Percentiles rank a stretch among this genome's conserved stretches.
Evolutionary conservation across 2,797 vertebrate species (phyloP).

Genomic region (Apogon hyalosoma): DNA sequence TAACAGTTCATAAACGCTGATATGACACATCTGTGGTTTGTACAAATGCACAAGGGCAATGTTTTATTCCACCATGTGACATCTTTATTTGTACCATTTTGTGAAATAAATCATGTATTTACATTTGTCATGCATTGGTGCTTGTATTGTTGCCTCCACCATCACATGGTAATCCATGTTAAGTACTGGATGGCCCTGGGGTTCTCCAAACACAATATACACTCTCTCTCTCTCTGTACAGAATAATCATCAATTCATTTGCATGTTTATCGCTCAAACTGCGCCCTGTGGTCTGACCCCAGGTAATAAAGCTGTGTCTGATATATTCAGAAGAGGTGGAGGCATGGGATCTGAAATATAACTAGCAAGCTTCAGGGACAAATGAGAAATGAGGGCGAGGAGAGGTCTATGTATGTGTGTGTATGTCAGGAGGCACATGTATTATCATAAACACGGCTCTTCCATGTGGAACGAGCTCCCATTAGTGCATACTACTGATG

Average conservation of each 20-base stretch:
- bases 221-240: slow-evolving; percentile 33
- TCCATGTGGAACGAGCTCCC: slow-evolving; percentile 30
- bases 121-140: slow-evolving; percentile 16
- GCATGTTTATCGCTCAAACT: slow-evolving; percentile 56
- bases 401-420: background rate
- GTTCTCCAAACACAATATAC: slow-evolving; percentile 22
- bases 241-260: slow-evolving; percentile 58
- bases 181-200: slow-evolving; percentile 7
- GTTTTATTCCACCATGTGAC: too few species aligned
- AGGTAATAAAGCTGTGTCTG: slow-evolving; percentile 58
- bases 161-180: slow-evolving; percentile 46
- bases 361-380: background rate
- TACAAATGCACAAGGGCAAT: too few species aligned
- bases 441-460: slow-evolving; percentile 22
- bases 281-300: slow-evolving; percentile 46
- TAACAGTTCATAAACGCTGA: too few species aligned
- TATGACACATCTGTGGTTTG: too few species aligned
- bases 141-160: slow-evolving; percentile 12
- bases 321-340: slow-evolving; percentile 37
- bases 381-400: background rate
- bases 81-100: background rate
- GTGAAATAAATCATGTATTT: background rate
- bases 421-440: background rate
- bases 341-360: slow-evolving; percentile 22
- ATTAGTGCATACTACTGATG: slow-evolving; percentile 35